phyloP scores from a whole-genome alignment of 2,888 invertebrate species.

The Temnothorax ravouxi region DNA sequence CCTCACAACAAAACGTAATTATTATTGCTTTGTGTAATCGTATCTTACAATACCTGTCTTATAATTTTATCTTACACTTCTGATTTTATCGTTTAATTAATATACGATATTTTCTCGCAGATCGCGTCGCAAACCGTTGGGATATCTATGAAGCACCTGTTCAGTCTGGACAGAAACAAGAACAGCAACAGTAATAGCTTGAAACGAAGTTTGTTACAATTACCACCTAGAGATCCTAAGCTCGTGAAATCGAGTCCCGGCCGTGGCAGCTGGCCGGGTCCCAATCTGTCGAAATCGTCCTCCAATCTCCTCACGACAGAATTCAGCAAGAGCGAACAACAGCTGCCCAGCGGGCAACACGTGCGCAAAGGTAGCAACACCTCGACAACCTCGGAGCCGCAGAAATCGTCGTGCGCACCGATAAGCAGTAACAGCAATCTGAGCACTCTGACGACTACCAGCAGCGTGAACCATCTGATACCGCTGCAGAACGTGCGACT shows the following conservation, averaged over 20 bases:
- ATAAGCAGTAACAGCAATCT: conserved; percentile 69
- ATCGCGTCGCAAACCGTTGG: conserved; percentile 77
- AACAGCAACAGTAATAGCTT: conserved; percentile 85
- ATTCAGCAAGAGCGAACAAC: conserved; percentile 95
- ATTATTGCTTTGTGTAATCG: neutral
- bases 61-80: neutral
- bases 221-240: conserved; percentile 91
- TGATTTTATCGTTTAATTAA: neutral
- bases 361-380: conserved; percentile 82
- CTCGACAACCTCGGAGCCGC: conserved; percentile 79
- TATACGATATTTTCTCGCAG: conserved; percentile 52
- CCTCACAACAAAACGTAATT: conserved; percentile 80
- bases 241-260: conserved; percentile 92
- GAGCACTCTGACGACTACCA: conserved; percentile 64
- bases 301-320: conserved; percentile 89
- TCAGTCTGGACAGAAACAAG: conserved; percentile 84
- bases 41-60: neutral
- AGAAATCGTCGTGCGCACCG: conserved; percentile 72
- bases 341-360: conserved; percentile 86
- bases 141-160: conserved; percentile 84
- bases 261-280: conserved; percentile 95
- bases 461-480: conserved; percentile 64
- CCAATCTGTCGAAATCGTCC: conserved; percentile 89
- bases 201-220: conserved; percentile 89
- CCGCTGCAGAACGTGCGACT: conserved; percentile 86